Conservation (phyloP, 2,113 vertebrate genomes). For the Syngnathus scovelli region DNA sequence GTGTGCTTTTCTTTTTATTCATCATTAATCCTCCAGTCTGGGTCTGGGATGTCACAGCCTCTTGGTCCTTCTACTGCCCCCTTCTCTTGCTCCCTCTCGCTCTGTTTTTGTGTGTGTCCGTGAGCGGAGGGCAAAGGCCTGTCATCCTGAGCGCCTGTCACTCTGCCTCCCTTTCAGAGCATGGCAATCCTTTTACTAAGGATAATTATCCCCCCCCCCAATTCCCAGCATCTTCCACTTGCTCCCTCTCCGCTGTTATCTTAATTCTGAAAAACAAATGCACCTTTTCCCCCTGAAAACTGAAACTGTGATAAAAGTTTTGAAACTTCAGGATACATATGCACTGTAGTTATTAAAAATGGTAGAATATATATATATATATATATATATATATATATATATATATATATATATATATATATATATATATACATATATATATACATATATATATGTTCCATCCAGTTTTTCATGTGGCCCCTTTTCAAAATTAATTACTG, state of each 20-base stretch:
- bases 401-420: no score
- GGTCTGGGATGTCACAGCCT: slow-evolving; percentile 50
- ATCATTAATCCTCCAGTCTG: slow-evolving; percentile 62
- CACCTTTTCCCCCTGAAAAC: not conserved
- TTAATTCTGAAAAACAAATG: not conserved
- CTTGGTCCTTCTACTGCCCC: slow-evolving; percentile 42
- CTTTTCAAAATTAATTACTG: no score
- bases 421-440: no score
- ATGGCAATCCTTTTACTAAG: slow-evolving; percentile 35
- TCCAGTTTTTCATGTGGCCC: no score
- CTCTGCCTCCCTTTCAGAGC: slow-evolving; percentile 34
- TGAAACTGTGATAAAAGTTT: not conserved
- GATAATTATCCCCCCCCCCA: slow-evolving; percentile 30
- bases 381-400: no score
- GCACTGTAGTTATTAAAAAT: no score
- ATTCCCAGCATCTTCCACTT: not conserved
- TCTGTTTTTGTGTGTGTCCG: slow-evolving; percentile 25
- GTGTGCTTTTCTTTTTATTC: slow-evolving; percentile 59
- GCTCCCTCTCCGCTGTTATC: slow-evolving; percentile 3
- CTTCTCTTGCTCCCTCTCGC: slow-evolving; percentile 19
- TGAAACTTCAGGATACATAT: not conserved
- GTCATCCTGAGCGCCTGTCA: slow-evolving; percentile 41
- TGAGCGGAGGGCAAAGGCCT: slow-evolving; percentile 34
- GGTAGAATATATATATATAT: no score
- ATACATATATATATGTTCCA: no score